A percentile compares a stretch with the other conserved stretches of the same genome.
Conservation (phyloP, 1,140 invertebrate species). For the Dreissena rostriformis region DNA sequence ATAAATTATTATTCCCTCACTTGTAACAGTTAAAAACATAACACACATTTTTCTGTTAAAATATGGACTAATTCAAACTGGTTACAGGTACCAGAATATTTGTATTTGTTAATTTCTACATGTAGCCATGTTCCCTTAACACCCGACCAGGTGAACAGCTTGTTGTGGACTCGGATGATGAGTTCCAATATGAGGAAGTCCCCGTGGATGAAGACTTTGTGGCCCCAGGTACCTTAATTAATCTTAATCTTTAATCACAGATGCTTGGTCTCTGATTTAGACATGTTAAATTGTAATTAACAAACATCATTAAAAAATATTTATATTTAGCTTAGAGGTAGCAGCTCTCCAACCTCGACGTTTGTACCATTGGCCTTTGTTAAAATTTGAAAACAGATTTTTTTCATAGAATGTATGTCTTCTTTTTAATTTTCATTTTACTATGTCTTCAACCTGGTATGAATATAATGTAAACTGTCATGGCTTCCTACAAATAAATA, state of each 20-base stretch:
- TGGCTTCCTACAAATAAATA: no score
- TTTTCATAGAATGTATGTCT: no score
- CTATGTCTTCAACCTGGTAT: no score
- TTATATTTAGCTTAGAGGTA: no score
- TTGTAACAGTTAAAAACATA: not conserved
- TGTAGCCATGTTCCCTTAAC: slow-evolving; percentile 17
- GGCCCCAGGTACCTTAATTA: slow-evolving; percentile 63
- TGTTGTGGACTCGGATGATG: slow-evolving; percentile 71
- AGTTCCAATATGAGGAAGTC: slow-evolving; percentile 78
- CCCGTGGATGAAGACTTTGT: slow-evolving; percentile 77
- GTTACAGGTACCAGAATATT: no score
- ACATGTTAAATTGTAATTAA: not conserved
- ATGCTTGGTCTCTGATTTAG: not conserved
- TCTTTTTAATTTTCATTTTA: no score
- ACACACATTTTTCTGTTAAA: not conserved
- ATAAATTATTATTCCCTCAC: no score
- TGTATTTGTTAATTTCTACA: not conserved
- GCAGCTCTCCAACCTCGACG: no score
- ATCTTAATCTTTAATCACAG: not conserved
- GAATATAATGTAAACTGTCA: no score
- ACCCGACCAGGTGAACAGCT: slow-evolving; percentile 62
- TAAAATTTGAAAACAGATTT: no score
- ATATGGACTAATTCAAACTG: not conserved
- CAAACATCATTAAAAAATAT: no score
- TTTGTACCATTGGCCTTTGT: no score